Evolutionary conservation across 2,888 invertebrate genomes (phyloP).

Genomic region (Acanthosepion lycidas): DNA sequence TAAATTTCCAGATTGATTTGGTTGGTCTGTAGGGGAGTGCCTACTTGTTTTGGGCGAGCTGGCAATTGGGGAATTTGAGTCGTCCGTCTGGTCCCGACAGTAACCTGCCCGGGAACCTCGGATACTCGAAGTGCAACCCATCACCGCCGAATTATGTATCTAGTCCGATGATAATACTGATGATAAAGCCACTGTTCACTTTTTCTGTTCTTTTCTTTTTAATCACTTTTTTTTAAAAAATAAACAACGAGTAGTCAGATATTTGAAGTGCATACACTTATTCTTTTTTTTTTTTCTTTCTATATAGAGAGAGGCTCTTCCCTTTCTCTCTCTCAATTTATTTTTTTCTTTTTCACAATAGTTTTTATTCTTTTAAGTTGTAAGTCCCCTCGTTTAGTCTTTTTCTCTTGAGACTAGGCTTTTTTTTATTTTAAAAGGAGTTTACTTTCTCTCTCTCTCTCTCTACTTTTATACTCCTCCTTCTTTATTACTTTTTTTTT

Average conservation of each 20-base stretch:
- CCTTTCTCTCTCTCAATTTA: neutral
- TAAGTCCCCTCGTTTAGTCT: neutral
- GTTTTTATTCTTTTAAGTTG: neutral
- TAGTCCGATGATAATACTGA: constrained; percentile 1
- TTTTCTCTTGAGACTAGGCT: neutral
- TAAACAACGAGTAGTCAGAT: no score
- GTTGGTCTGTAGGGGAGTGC: constrained; percentile 4
- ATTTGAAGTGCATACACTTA: neutral
- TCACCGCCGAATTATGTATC: neutral
- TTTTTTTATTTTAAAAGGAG: neutral
- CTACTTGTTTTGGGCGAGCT: neutral
- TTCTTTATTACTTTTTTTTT: neutral
- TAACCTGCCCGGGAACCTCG: neutral
- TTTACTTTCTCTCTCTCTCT: neutral
- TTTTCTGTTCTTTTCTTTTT: neutral
- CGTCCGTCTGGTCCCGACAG: neutral
- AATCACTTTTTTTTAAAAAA: neutral
- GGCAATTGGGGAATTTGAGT: constrained; percentile 33
- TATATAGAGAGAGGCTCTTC: no score
- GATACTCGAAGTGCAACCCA: constrained; percentile 21
- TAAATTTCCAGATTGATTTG: constrained; percentile 9
- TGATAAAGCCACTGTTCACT: neutral
- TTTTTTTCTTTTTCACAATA: neutral
- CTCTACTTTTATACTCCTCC: neutral
- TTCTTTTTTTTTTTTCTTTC: no score